A percentile compares a stretch with the other conserved stretches of the same genome.
These are phyloP conservation scores for Phocoena sinus DNA, from an alignment of 2,113 vertebrate genomes.

Conservation along the genomic window DNA sequence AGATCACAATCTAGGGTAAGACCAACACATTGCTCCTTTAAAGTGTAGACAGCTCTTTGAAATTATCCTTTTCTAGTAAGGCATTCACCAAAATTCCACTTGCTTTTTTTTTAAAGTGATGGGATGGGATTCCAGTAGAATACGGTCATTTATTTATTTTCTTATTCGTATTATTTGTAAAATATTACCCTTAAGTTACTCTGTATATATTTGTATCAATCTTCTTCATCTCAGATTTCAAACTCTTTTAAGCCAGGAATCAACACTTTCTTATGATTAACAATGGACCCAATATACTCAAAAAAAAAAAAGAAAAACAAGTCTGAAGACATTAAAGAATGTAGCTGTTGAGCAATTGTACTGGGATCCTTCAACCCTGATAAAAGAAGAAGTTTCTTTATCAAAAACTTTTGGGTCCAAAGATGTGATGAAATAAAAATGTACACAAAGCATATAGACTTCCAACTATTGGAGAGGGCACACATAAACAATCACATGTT, in stretches of 20 bases:
- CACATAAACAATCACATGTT: background rate
- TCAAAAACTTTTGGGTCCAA: background rate
- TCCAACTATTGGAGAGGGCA: background rate
- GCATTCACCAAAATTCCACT: conserved; percentile 3
- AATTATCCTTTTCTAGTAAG: background rate
- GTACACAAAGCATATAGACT: background rate
- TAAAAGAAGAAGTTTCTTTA: background rate
- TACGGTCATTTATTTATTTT: conserved; percentile 1
- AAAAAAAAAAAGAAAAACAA: background rate
- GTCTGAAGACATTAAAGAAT: background rate
- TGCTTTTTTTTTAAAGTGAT: background rate
- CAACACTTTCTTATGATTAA: background rate
- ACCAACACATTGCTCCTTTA: background rate
- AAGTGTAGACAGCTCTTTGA: background rate
- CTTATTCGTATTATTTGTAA: background rate
- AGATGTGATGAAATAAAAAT: background rate
- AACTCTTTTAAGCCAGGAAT: background rate
- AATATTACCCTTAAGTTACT: background rate
- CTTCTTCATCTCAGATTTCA: background rate
- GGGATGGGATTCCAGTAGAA: background rate
- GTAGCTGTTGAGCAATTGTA: background rate
- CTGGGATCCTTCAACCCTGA: background rate
- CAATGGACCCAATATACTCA: background rate
- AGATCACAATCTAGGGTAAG: conserved; percentile 39
- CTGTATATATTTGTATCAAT: background rate